Evolutionary conservation across 2,113 vertebrate species (phyloP), one percentile per base, ranked within the genome.

Genomic region (Ornithorhynchus anatinus): DNA sequence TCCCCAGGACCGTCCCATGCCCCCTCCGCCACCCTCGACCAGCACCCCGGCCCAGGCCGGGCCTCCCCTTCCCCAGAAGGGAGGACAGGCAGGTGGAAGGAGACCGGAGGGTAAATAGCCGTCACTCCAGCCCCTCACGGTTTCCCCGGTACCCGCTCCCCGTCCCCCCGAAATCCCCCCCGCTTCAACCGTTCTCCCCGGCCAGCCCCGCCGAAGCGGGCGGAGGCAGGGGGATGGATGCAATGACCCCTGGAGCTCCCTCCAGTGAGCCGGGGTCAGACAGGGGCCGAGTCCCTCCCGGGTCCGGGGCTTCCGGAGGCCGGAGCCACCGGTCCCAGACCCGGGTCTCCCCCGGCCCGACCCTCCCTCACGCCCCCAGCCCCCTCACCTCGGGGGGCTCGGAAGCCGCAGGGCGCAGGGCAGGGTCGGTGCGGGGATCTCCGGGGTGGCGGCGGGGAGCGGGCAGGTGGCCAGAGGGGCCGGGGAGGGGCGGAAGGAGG

Each of bases 1-100:
- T 12, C 44, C 22, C 22, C 25, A 5, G 19, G 16, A 27, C 14
- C 15, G 25, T 48, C 14, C 15, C 7, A n/a, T n/a, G n/a, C 25
- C 29, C 16, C 19, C 1, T 22, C 8, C 4, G 1, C 29, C 14
- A 8, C 19, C 5, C 4, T 8, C 31, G 1, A 6, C 27, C 25
- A 27, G 17, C 45, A 48, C 23, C 19, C 31, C 65, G 51, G 6
- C 50, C 38, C 31, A 39, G 51, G 20, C 51, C 15, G 51, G 32
- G 12, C 3, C 56, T n/a, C 43, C 22, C 14, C 33, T 22, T 10
- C 50, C 33, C 63, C 52, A 56, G n/a, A 6, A 10, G 19, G 33
- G 53, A 45, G 38, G 7, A 22, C 8, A 65, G 33, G 16, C 40
- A 14, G 16, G n/a, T n/a, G n/a, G n/a, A n/a, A n/a, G n/a, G n/a